Percentiles rank a stretch among this genome's conserved stretches.
phyloP scores from a whole-genome alignment of 2,797 vertebrate genomes.

The Parotocinclus haroldoi region DNA sequence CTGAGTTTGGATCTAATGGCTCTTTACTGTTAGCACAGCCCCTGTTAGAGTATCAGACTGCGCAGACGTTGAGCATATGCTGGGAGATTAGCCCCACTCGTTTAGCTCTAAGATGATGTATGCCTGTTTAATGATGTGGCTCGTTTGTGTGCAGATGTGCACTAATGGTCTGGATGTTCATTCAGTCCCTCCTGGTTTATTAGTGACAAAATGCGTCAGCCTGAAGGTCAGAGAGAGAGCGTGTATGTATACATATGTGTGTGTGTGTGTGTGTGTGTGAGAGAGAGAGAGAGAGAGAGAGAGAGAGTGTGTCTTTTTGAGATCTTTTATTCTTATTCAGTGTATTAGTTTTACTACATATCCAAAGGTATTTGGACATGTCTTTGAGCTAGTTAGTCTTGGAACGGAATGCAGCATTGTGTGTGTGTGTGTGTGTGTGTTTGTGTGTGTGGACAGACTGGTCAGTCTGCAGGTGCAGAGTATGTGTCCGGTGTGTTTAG shows the following conservation, averaged over 20 bases:
- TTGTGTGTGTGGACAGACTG: constrained; percentile 28
- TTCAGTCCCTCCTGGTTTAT: not conserved
- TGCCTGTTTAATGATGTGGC: not conserved
- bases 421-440: constrained; percentile 20
- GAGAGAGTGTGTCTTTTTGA: no score
- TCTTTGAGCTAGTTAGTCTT: not conserved
- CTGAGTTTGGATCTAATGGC: no score
- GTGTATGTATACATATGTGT: no score
- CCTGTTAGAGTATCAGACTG: no score
- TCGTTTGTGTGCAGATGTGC: constrained; percentile 10
- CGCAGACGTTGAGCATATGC: not conserved
- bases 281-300: no score
- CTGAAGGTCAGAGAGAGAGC: constrained; percentile 4
- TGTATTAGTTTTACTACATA: not conserved
- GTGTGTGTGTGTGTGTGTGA: no score
- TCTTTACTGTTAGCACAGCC: no score
- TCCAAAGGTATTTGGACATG: no score
- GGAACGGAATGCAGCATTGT: constrained; percentile 2
- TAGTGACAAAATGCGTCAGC: not conserved
- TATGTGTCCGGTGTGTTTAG: constrained; percentile 63
- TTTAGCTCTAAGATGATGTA: constrained; percentile 18
- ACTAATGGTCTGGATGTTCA: not conserved
- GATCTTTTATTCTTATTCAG: no score
- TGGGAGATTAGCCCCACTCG: constrained; percentile 5
- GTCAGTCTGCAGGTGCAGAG: constrained; percentile 24